These are phyloP conservation scores for Pterocles burchelli DNA, from an alignment of 2,113 vertebrate species.

Conservation along the genomic window DNA sequence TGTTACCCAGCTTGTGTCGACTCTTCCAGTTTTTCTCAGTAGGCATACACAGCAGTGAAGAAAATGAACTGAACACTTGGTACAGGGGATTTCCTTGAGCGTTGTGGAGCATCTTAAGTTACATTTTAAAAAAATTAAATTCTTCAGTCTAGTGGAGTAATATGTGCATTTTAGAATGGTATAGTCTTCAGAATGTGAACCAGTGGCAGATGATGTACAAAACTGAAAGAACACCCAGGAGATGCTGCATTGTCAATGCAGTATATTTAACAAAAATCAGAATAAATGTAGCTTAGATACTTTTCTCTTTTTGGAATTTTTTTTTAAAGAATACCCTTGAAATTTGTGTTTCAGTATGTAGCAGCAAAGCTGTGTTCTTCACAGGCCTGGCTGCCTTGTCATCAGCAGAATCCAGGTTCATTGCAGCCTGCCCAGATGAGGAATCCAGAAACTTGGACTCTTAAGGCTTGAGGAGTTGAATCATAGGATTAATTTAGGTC, in stretches of 20 bases:
- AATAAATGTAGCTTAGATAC: background rate
- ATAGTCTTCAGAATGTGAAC: background rate
- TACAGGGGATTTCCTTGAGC: background rate
- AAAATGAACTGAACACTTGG: background rate
- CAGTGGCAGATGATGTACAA: background rate
- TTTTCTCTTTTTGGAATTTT: background rate
- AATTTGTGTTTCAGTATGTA: accelerated
- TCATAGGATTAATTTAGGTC: background rate
- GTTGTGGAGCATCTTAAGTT: background rate
- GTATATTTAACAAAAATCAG: background rate
- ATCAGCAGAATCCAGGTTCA: background rate
- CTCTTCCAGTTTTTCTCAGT: background rate
- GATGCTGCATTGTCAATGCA: background rate
- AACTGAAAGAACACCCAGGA: background rate
- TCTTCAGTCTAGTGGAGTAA: background rate
- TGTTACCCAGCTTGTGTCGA: background rate
- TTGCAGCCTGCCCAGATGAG: background rate
- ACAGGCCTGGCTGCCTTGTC: background rate
- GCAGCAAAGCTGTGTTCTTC: background rate
- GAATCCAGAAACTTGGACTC: background rate
- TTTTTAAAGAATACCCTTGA: background rate
- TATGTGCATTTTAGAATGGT: background rate
- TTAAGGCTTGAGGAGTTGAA: background rate
- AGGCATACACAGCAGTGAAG: background rate
- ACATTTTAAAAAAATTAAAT: background rate